These are phyloP conservation scores for Pheosia gnoma DNA, from an alignment of 2,888 invertebrate genomes.

Conservation along the genomic window DNA sequence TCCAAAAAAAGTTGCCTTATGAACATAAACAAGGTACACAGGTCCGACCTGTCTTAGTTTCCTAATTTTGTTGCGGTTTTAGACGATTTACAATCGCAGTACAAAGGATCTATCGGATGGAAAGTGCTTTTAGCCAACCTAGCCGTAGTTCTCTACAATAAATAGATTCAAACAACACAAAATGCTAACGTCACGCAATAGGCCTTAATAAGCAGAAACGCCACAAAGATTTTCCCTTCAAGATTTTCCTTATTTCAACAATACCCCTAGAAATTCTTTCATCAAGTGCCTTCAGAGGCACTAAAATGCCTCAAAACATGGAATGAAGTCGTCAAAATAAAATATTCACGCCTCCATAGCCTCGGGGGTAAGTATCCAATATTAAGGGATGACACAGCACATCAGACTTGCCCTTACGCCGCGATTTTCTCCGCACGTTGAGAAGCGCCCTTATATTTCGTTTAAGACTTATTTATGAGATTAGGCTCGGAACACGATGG, in stretches of 20 bases:
- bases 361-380: slow-evolving; percentile 37
- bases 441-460: slow-evolving; percentile 7
- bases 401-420: slow-evolving; percentile 23
- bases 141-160: no score
- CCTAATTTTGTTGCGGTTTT: no score
- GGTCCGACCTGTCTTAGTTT: no score
- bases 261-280: background rate
- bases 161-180: background rate
- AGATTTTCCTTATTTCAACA: background rate
- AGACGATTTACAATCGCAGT: no score
- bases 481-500: slow-evolving; percentile 21
- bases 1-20: no score
- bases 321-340: slow-evolving; percentile 20
- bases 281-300: background rate
- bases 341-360: slow-evolving; percentile 16
- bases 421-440: slow-evolving; percentile 30
- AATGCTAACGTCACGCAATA: background rate
- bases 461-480: slow-evolving; percentile 28
- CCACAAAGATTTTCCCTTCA: background rate
- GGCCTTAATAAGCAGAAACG: background rate
- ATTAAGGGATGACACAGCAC: slow-evolving; percentile 40
- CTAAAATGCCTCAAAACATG: background rate
- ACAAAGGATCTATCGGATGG: no score
- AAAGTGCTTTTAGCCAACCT: no score
- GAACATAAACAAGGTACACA: no score